Evolutionary conservation across 2,113 vertebrate genomes (phyloP).

Genomic region (Rattus norvegicus): DNA sequence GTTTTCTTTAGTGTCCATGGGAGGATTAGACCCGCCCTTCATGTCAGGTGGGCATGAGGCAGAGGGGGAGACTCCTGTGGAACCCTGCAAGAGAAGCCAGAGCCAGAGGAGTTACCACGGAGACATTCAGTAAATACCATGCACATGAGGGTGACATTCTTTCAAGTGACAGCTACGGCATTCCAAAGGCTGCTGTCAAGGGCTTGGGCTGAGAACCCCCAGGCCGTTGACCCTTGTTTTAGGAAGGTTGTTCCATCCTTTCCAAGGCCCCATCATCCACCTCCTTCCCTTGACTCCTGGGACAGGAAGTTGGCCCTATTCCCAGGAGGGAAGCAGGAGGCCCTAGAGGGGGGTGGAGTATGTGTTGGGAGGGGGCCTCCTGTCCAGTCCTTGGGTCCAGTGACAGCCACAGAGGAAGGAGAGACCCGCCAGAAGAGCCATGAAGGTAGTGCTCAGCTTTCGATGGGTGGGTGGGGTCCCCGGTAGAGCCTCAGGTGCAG

Average conservation of each 20-base stretch:
- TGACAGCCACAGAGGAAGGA: conserved; percentile 55
- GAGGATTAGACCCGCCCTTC: not conserved
- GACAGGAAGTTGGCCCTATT: conserved; percentile 81
- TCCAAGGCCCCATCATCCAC: conserved; percentile 54
- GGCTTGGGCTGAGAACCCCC: conserved; percentile 33
- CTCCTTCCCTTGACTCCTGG: conserved; percentile 70
- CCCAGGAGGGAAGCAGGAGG: conserved; percentile 80
- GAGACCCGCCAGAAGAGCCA: conserved; percentile 32
- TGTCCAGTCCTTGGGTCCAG: conserved; percentile 60
- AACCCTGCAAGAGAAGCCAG: conserved; percentile 9
- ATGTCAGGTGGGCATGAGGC: not conserved
- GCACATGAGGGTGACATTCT: conserved; percentile 49
- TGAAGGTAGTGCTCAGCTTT: conserved; percentile 62
- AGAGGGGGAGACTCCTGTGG: not conserved
- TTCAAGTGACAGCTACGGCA: conserved; percentile 44
- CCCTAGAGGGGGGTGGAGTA: conserved; percentile 53
- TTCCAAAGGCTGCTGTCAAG: conserved; percentile 4
- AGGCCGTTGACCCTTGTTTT: conserved; percentile 62
- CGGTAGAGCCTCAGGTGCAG: not conserved
- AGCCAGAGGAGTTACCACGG: conserved; percentile 43
- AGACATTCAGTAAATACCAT: conserved; percentile 71
- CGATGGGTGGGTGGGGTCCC: not conserved
- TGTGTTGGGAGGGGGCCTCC: conserved; percentile 42
- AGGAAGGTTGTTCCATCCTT: conserved; percentile 39
- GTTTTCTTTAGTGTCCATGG: not conserved